Evolutionary conservation across 2,888 invertebrate genomes (phyloP).

Genomic region (Pteria penguin): DNA sequence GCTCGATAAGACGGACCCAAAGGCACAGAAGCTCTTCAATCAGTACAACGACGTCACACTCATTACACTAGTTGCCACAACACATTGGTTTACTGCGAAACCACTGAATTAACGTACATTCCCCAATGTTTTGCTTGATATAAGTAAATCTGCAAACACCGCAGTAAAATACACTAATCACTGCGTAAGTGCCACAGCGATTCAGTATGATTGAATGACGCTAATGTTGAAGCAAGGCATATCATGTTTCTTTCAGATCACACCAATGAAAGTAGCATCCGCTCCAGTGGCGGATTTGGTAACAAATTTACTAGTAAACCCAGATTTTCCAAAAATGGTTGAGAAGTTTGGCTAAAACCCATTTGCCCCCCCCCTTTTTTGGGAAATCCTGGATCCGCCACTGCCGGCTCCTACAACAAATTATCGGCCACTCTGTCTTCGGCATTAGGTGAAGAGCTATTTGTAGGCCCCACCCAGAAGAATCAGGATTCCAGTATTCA

Average conservation of each 20-base stretch:
- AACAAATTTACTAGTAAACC: no score
- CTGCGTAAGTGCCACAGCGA: no score
- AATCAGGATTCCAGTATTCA: no score
- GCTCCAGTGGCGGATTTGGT: not conserved
- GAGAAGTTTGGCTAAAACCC: no score
- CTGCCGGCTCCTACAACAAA: no score
- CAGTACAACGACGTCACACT: not conserved
- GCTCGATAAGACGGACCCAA: not conserved
- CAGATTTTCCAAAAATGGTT: no score
- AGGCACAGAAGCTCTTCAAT: not conserved
- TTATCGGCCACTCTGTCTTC: no score
- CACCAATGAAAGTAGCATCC: not conserved
- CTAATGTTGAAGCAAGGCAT: not conserved
- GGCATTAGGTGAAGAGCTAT: no score
- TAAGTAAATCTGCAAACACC: not conserved
- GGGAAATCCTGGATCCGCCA: no score
- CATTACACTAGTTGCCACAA: not conserved
- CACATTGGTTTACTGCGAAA: not conserved
- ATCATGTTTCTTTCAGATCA: not conserved
- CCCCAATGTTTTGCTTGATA: not conserved
- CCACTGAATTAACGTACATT: not conserved
- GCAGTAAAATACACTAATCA: not conserved
- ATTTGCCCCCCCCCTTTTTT: no score
- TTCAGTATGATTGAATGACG: no score
- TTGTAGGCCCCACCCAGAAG: no score